Evolutionary conservation across 2,797 vertebrate species (phyloP), one percentile per base, ranked within the genome.

Genomic region (Synanceia verrucosa): DNA sequence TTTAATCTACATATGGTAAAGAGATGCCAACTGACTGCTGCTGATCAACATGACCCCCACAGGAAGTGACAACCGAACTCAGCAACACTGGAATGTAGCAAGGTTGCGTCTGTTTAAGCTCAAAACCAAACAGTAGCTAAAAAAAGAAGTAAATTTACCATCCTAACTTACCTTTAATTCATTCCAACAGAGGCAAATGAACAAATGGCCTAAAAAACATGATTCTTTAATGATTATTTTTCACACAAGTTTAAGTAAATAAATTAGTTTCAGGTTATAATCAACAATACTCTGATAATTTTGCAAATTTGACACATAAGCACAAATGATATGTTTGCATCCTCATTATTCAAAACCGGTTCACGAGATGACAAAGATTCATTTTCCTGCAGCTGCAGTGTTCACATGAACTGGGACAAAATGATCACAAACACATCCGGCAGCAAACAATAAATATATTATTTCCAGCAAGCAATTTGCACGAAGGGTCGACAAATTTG

Each of bases 401-500:
- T 11, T 43, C 57, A 65, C 34, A 74, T 72, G 43, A 76, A 62
- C 61, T 58, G 33, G 44, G 57, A 68, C 37, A 44, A 72, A 83
- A 80, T 75, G 58, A 81, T 78, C 76, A 63, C 73, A 57, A 53
- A 69, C 68, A 75, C 18, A 52, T 80, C 67, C 51, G 36, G 66
- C 66, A 58, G n/a, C n/a, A 78, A 87, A 43, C 39, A 43, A n/a
- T 9, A 43, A 9, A 16, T 43, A 10, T 76, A 56, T 21, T 10
- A 74, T 80, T 70, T 79, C 63, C 75, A 62, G 80, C 64, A 71
- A 72, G 41, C 72, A 75, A 78, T 84, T 79, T 86, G 44, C 48
- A 41, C 21, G 1, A 41, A 84, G 60, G 78, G 72, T 86, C 83
- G 82, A 84, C 73, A 77, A 46, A 78, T 77, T 53, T 69, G 51